Base-by-base conservation (phyloP, 1,140 invertebrate species). In the Temnothorax curvispinosus region DNA sequence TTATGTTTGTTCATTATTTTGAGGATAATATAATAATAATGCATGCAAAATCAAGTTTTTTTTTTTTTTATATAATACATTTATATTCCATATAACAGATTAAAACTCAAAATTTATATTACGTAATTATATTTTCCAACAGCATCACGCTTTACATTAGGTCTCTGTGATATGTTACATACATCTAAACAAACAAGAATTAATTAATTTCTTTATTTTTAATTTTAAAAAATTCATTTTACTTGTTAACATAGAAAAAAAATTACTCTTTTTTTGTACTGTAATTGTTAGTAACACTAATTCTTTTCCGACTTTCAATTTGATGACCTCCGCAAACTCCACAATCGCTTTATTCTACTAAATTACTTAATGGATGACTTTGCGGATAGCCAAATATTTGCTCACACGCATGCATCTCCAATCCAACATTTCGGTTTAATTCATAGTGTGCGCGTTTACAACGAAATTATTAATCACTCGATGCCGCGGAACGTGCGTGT, bases 391-490 rank as follows among this genome's bases (percentile, higher is more conserved):
- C 64, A 52, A 69, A 81, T 80, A 69, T 81, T 81, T 69, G 47
- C 47, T 81, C 77, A 8, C 47, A 52, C 54, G 64, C 41, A 27
- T 54, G 21, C 35, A 60, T 82, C 52, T 72, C 38, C 27, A 58
- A 58, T 58, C 69, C 18, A 7, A 35, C 44, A 2, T 71, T 47
- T 41, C 35, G 27, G 18, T 58, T 58, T 47, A 15, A 54, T 54
- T 54, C 35, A 21, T 35, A 82, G 18, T 21, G 9, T 32, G 15
- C 38, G 35, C 6, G 44, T 11, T 71, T 13, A 5, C 38, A 38
- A 75, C 65, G n/a, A 13, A 60, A 75, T 84, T 75, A 75, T 84
- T 72, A 82, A 82, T 72, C 13, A n/a, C 41, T 35, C 27, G 38
- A 60, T 60, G 8, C 50, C 13, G 11, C 54, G 27, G 6, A 44